A percentile compares a stretch with the other conserved stretches of the same genome.
Evolutionary conservation across 2,113 vertebrate genomes (phyloP).

Genomic region (Drymodes brunneopygia): DNA sequence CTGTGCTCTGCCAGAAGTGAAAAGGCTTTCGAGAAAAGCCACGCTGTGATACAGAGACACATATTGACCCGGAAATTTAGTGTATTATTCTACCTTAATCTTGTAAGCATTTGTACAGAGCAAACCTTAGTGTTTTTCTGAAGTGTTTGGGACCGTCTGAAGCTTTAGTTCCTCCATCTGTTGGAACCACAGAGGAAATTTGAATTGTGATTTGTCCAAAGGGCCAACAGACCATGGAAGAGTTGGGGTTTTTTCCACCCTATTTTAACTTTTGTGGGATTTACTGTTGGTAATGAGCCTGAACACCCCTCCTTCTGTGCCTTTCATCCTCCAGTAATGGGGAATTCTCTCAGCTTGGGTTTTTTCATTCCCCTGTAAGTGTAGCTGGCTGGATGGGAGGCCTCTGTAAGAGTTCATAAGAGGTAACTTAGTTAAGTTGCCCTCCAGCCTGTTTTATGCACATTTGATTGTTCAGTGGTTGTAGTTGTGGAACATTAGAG

Average conservation of each 20-base stretch:
- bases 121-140: background rate
- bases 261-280: background rate
- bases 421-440: background rate
- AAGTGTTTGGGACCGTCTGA: background rate
- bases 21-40: background rate
- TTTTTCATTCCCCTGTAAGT: background rate
- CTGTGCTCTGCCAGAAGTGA: background rate
- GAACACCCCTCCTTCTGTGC: background rate
- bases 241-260: too few species aligned
- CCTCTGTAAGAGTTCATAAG: background rate
- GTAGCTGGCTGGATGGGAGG: background rate
- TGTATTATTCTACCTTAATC: background rate
- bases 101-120: background rate
- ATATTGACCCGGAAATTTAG: background rate
- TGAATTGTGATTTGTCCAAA: background rate
- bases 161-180: background rate
- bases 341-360: background rate
- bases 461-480: background rate
- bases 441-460: background rate
- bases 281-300: background rate
- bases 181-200: background rate
- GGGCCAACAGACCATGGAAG: background rate
- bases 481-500: background rate
- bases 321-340: background rate
- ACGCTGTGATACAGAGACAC: background rate